Evolutionary conservation across 1,140 invertebrate species (phyloP).

Genomic region (Calephelis nemesis): DNA sequence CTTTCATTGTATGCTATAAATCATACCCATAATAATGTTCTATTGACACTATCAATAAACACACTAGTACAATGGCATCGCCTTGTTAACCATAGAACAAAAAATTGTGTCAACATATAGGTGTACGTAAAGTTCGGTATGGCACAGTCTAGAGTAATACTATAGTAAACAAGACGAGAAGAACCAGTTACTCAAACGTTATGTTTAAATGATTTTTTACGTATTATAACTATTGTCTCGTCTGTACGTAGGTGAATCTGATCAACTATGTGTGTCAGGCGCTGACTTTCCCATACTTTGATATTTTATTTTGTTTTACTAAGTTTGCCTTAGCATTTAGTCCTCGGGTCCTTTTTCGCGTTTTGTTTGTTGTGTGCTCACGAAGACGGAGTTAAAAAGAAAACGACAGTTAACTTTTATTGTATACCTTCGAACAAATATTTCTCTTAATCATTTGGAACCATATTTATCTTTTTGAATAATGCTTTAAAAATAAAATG

Average conservation of each 20-base stretch:
- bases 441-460: slow-evolving; percentile 39
- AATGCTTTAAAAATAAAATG: not conserved
- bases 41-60: slow-evolving; percentile 70
- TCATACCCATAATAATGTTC: slow-evolving; percentile 58
- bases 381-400: slow-evolving; percentile 55
- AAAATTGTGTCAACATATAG: slow-evolving; percentile 72
- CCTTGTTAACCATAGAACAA: slow-evolving; percentile 66
- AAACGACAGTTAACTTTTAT: slow-evolving; percentile 57
- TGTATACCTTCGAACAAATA: slow-evolving; percentile 39
- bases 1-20: slow-evolving; percentile 46
- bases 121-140: slow-evolving; percentile 45
- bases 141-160: slow-evolving; percentile 42
- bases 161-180: slow-evolving; percentile 25
- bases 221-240: slow-evolving; percentile 27
- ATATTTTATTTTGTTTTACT: slow-evolving; percentile 44
- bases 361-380: slow-evolving; percentile 49
- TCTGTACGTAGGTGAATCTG: slow-evolving; percentile 45
- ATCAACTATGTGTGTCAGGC: slow-evolving; percentile 45
- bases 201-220: slow-evolving; percentile 27
- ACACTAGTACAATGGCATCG: slow-evolving; percentile 56
- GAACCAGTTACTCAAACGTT: slow-evolving; percentile 33
- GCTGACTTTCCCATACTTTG: slow-evolving; percentile 47
- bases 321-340: slow-evolving; percentile 57
- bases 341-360: slow-evolving; percentile 55
- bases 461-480: slow-evolving; percentile 11